Evolutionary conservation across 92 coral and sea anemone species (phyloP), one percentile per base, ranked within the genome.

Genomic region (Epizoanthus illoricatus): DNA sequence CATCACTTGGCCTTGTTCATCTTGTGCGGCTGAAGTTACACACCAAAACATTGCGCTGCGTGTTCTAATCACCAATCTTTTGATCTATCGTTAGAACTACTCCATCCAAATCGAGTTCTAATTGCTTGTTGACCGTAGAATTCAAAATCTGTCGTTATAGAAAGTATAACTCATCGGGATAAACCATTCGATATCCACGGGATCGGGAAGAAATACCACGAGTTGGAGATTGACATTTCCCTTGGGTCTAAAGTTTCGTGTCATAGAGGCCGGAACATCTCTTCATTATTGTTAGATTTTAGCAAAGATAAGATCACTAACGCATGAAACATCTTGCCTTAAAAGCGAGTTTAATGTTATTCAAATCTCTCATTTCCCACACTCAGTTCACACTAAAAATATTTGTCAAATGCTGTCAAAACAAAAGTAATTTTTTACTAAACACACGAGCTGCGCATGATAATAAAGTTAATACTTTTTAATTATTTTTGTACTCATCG

Each of bases 141-240:
- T 71, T 78, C 72, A 41, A 78, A 78, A 64, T 24, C 71, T 78
- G 82, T 78, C 82, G 82, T 78, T 78, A 78, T 62, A 78, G 82
- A 78, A 78, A 78, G 82, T 62, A 15, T 78, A 19, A 78, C 16
- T 78, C 82, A 63, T 78, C 82, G 69, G 71, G 58, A 42, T 63
- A 78, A 63, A 42, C 11, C 61, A 78, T 64, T 78, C 56, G 71
- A 63, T 78, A 43, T 63, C 72, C 52, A 59, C 59, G 24, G 28
- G 56, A 52, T 52, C 65, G 69, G 19, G 65, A 5, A 12, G 9
- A 19, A 67, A 41, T 64, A 58, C 72, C 71, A 21, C 52, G 19
- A 43, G 72, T 43, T 15, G 21, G 71, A 78, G 66, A 63, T 62
- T 78, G 82, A 78, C 82, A 78, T 20, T 63, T 41, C 59, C 42